A percentile compares a stretch with the other conserved stretches of the same genome.
Evolutionary conservation across 2,113 vertebrate species (phyloP).

Genomic region (Australoheros scitulus): DNA sequence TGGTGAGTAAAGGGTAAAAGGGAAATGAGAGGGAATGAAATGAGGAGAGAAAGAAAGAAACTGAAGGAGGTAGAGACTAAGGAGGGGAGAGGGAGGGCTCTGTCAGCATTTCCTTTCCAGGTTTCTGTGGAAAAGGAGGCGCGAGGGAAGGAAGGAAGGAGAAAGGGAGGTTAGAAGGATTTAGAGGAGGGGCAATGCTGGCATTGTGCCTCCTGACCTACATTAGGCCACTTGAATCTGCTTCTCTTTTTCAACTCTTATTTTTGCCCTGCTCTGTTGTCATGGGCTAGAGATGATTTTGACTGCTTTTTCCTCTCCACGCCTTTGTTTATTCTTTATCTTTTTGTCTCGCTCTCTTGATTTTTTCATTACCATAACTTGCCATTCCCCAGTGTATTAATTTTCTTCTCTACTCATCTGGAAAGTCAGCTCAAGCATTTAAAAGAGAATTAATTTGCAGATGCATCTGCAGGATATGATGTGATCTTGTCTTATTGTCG

Average conservation of each 20-base stretch:
- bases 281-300: conserved; percentile 29
- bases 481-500: not conserved
- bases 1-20: not conserved
- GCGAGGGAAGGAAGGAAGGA: conserved; percentile 20
- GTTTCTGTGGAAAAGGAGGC: conserved; percentile 44
- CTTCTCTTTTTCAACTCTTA: conserved; percentile 28
- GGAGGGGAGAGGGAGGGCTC: conserved; percentile 13
- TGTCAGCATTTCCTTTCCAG: conserved; percentile 53
- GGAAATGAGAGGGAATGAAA: conserved; percentile 49
- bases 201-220: conserved; percentile 77
- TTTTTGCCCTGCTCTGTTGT: conserved; percentile 18
- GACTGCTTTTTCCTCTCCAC: conserved; percentile 12
- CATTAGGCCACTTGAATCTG: conserved; percentile 46
- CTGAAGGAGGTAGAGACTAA: not conserved
- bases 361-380: not conserved
- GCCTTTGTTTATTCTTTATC: not conserved
- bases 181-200: conserved; percentile 64
- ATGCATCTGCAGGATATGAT: conserved; percentile 30
- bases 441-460: conserved; percentile 3
- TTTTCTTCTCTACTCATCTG: conserved; percentile 27
- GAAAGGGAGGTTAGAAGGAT: conserved; percentile 17
- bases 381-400: conserved; percentile 13
- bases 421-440: conserved; percentile 37
- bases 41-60: conserved; percentile 8
- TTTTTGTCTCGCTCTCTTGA: not conserved